Base-by-base conservation (phyloP, 2,888 invertebrate species). In the Aplocera efformata region DNA sequence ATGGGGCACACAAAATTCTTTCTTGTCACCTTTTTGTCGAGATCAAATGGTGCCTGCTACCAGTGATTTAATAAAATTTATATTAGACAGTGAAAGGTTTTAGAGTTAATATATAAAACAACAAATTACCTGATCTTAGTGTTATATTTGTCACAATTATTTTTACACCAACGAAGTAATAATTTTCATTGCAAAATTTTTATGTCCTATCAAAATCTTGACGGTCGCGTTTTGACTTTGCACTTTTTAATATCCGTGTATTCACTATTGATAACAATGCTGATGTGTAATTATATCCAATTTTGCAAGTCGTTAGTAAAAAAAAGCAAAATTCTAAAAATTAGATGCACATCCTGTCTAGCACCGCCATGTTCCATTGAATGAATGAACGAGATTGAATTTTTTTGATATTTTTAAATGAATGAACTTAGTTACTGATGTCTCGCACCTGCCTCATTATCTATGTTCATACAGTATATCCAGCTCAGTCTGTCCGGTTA, bases 161-260 rank as follows among this genome's bases (percentile, higher is more conserved):
- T 88, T 86, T 88, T 86, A 88, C 79, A 86, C 83, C 83, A 83
- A 74, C 76, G 83, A 81, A 80, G 76, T 82, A 79, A 78, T 72
- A 78, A 78, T 77, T 84, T 81, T 85, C 86, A 88, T 88, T 76
- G 80, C 85, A 83, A 78, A 72, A 63, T 46, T 63, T 56, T 63
- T 62, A 47, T 60, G 66, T 77, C 67, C 64, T 70, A 60, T 58
- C 54, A 33, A 43, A 42, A 59, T 46, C 48, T 60, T 52, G 49
- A 55, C 63, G 56, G 43, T 45, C 42, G 45, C 44, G 48, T 57
- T 63, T 53, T 56, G 43, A 52, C 57, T 58, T 55, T 54, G 44
- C 66, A 70, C 68, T 57, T 48, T 46, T 52, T 43, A 47, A 58
- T 44, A 53, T 50, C 54, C 56, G 30, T 35, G 32, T 49, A 40